Base-by-base conservation (phyloP, 2,797 vertebrate genomes). In the Sebastes taczanowskii region DNA sequence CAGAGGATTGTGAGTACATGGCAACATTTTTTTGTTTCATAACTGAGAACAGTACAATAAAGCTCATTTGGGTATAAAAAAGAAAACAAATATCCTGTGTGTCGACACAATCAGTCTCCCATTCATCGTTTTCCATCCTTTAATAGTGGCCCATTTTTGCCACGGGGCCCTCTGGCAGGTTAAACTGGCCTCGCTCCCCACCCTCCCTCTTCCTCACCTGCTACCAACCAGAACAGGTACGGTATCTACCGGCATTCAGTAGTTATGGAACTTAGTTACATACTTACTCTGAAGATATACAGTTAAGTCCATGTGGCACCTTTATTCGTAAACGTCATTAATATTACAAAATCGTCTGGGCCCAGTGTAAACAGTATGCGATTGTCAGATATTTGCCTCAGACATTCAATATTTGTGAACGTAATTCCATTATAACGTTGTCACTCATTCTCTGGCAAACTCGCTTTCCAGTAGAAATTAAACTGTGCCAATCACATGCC, bases 381-480 rank as follows among this genome's bases (percentile, higher is more conserved):
- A 78, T 23, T 86, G 66, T 71, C 64, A 81, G 38, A 71, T 75
- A 58, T 85, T 76, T 84, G 53, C 71, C 49, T 65, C 60, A 69
- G 78, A 80, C 49, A 25, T 34, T 2, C 20, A 74, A 63, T 73
- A 77, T 87, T 77, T 83, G 71, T 74, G 11, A 77, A 71, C 14
- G 22, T 77, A 77, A 88, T 86, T 79, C 66, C 34, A 64, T 79
- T 53, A 74, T 34, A 55, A 56, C 46, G 55, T 59, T 85, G 84
- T 85, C 82, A 71, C 22, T 87, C 62, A 74, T 46, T 78, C 27
- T 55, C 52, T 23, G 7, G 62, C 59, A 74, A 11, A 49, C 22
- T 27, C 63, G 59, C 7, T 70, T 79, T 46, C 25, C 25, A 63
- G 63, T 60, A 71, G 80, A 77, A 79, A 81, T 53, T 61, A 73